Percentiles rank a stretch among this genome's conserved stretches.
These are phyloP conservation scores for Manacus vitellinus DNA, from an alignment of 2,113 vertebrate genomes.

Conservation along the genomic window DNA sequence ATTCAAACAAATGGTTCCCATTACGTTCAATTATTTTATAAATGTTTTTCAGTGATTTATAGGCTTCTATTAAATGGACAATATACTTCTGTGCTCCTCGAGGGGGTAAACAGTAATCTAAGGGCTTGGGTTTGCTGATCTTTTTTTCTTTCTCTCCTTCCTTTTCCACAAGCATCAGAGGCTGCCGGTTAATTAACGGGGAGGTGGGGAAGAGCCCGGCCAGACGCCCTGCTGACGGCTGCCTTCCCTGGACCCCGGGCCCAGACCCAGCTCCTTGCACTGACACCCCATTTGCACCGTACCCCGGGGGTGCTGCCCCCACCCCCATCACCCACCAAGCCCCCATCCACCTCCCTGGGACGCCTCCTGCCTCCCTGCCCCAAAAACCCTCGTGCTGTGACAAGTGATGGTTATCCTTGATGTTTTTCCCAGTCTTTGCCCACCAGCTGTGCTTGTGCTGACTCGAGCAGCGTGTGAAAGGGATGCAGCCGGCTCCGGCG, in stretches of 20 bases:
- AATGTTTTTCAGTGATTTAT: conserved; percentile 70
- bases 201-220: conserved; percentile 33
- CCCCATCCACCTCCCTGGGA: not conserved
- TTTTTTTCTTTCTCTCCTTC: conserved; percentile 37
- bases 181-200: not conserved
- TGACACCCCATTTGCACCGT: not conserved
- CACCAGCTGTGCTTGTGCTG: not conserved
- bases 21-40: conserved; percentile 74
- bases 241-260: not conserved
- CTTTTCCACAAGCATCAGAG: not conserved
- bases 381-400: fast-evolving
- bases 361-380: not conserved
- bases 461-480: not conserved
- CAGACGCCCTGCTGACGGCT: not conserved
- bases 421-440: not conserved
- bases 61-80: conserved; percentile 69
- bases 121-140: not conserved
- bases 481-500: not conserved
- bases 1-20: conserved; percentile 77
- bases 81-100: conserved; percentile 68
- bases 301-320: not conserved
- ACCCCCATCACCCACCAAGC: not conserved
- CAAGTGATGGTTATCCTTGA: not conserved
- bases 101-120: conserved; percentile 57
- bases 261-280: not conserved